Base-by-base conservation (phyloP, 2,797 vertebrate genomes). In the Hirundo rustica region DNA sequence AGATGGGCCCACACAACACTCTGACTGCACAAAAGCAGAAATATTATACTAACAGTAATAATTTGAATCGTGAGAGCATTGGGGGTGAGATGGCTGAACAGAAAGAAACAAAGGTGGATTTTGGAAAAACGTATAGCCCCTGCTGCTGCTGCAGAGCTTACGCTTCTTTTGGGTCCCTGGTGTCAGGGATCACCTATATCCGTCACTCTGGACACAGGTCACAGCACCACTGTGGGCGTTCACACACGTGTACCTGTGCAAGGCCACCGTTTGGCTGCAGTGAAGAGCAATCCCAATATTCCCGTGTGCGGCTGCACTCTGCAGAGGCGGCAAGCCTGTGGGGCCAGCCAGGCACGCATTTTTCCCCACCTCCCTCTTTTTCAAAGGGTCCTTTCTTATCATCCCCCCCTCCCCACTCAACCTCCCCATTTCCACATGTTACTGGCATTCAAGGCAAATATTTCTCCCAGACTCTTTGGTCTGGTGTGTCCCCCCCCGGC, bases 401-500 rank as follows among this genome's bases (percentile, higher is more conserved):
- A 58, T 53, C 2, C 58, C 36, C 67, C 26, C 44, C 44, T 10
- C 55, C n/a, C 74, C 1, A 9, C 50, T 53, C 80, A 88, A 74
- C 77, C 88, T 94, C 88, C 86, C 79, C 93, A 94, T 92, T 91
- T 96, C 93, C 87, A 92, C 95, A 91, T 1, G 42, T 88, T 95
- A 58, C 91, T 53, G 64, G 84, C 87, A 97, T 97, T 97, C 93
- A 96, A 93, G 92, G 89, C 85, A 95, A 96, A 96, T 94, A 96
- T 96, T 97, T 97, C 95, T 96, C 95, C 92, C 95, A 95, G 94
- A 85, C 94, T 87, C 66, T 91, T 85, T 15, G 11, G 89, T 88
- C 89, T 95, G 74, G 79, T 76, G 81, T 85, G 61, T 73, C 77
- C 85, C 93, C 94, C 94, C 55, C 11, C 19, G 8, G 82, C 94